Conservation (phyloP, 2,888 invertebrate species). For the Suillia variegata region DNA sequence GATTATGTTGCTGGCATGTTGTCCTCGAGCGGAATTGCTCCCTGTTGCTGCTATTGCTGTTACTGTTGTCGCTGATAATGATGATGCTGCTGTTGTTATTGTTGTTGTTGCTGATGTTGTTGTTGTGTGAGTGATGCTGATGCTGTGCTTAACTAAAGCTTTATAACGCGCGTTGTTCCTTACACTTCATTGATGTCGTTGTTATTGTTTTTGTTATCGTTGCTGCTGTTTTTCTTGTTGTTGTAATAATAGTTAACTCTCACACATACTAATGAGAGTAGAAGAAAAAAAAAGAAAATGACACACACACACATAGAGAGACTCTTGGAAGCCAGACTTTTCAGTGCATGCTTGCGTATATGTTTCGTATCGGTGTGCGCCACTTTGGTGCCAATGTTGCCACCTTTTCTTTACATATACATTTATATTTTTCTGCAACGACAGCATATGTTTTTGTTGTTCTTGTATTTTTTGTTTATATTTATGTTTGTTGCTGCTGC, state of each 20-base stretch:
- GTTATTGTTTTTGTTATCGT: background rate
- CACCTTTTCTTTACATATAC: constrained; percentile 15
- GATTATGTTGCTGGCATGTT: background rate
- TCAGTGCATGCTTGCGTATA: too few species aligned
- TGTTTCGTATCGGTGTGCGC: constrained; percentile 7
- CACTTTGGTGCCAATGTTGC: constrained; percentile 5
- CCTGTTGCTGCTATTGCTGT: too few species aligned
- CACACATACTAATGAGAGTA: too few species aligned
- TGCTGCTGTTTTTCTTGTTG: constrained; percentile 12
- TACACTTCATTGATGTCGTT: background rate
- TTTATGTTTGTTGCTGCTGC: constrained; percentile 17
- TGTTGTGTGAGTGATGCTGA: background rate
- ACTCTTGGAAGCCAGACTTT: too few species aligned
- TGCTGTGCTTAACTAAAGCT: constrained; percentile 15
- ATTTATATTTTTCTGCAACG: constrained; percentile 7
- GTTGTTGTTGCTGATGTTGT: constrained; percentile 17
- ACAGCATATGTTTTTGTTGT: constrained; percentile 5
- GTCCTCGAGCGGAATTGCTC: constrained; percentile 8
- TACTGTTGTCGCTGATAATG: constrained; percentile 17
- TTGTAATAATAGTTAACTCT: constrained; percentile 3
- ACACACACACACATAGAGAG: too few species aligned
- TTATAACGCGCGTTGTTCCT: constrained; percentile 6
- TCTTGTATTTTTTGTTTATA: background rate
- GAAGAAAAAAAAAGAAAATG: too few species aligned
- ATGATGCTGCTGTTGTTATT: constrained; percentile 18